Evolutionary conservation across 2,797 vertebrate species (phyloP).

Genomic region (Rhinogobio ventralis): DNA sequence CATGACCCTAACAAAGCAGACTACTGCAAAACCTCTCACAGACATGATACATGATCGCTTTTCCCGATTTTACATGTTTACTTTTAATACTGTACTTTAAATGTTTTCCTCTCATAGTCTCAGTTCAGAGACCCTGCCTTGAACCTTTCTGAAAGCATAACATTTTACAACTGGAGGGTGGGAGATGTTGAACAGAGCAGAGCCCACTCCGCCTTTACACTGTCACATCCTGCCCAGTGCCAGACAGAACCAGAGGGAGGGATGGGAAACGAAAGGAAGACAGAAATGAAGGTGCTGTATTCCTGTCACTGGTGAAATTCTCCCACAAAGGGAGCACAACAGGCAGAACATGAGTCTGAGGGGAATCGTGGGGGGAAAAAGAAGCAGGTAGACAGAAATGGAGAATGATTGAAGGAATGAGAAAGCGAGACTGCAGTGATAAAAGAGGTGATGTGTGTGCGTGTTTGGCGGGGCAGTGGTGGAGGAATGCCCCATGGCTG

Average conservation of each 20-base stretch:
- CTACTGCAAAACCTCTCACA: conserved; percentile 64
- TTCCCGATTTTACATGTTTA: conserved; percentile 69
- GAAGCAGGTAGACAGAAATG: conserved; percentile 50
- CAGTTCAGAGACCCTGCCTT: conserved; percentile 74
- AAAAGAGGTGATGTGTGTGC: conserved; percentile 46
- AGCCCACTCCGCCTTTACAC: conserved; percentile 26
- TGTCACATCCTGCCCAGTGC: conserved; percentile 39
- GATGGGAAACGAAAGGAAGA: conserved; percentile 27
- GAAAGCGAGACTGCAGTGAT: conserved; percentile 47
- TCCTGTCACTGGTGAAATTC: conserved; percentile 80
- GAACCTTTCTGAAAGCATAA: conserved; percentile 79
- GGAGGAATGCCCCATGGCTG: conserved; percentile 48
- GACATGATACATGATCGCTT: conserved; percentile 62
- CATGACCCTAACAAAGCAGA: conserved; percentile 55
- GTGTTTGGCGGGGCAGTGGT: conserved; percentile 42
- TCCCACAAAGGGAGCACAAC: conserved; percentile 74
- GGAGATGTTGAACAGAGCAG: conserved; percentile 40
- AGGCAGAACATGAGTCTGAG: conserved; percentile 76
- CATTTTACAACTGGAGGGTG: conserved; percentile 77
- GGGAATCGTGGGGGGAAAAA: conserved; percentile 64
- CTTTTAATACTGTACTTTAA: conserved; percentile 77
- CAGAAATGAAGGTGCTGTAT: conserved; percentile 74
- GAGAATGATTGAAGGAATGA: conserved; percentile 52
- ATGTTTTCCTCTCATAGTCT: conserved; percentile 65
- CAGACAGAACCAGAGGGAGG: conserved; percentile 38